Base-by-base conservation (phyloP, 2,113 vertebrate genomes). In the Glaucidium brasilianum region DNA sequence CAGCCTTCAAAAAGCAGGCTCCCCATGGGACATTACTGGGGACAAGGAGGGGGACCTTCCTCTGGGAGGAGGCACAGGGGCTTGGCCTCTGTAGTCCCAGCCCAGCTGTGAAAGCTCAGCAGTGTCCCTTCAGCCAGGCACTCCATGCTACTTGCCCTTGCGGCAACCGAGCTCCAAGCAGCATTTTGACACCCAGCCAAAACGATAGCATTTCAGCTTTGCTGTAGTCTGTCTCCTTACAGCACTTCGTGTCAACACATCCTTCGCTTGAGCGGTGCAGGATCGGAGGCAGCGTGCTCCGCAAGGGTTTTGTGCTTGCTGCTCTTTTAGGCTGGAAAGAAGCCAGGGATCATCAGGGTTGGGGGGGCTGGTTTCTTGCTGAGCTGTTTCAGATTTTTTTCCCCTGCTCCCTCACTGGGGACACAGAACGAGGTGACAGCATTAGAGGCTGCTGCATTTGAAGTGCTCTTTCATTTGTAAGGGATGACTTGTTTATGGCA, bases 11-110 rank as follows among this genome's bases (percentile, higher is more conserved):
- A 69, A 62, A 69, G 16, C 9, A 5, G 16, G 16, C 5, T 23
- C 9, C 53, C 22, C 6, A 0, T 6, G 47, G 47, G 60, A 26
- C 2, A 0, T 30, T 25, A 9, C 1, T 37, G 49, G 22, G 62
- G 37, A 45, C 43, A 45, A 53, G 34, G 52, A 60, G 14, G 8
- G 18, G 27, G 34, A 25, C 16, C 39, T 67, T 19, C 5, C 18
- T 25, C 25, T 69, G 56, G 45, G 50, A 84, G 20, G 55, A 88
- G 50, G 62, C 26, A 15, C 34, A 34, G 34, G 32, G 21, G 18
- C 35, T 67, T 2, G 4, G 32, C 23, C 27, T 56, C 37, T 20
- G 5, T 35, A 15, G 60, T 21, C 27, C 58, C 41, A 53, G 49
- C n/a, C 15, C 47, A 45, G 29, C 43, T 47, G 71, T 26, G 72